Base-by-base conservation (phyloP, 2,113 vertebrate species). In the Sinocyclocheilus anophthalmus region DNA sequence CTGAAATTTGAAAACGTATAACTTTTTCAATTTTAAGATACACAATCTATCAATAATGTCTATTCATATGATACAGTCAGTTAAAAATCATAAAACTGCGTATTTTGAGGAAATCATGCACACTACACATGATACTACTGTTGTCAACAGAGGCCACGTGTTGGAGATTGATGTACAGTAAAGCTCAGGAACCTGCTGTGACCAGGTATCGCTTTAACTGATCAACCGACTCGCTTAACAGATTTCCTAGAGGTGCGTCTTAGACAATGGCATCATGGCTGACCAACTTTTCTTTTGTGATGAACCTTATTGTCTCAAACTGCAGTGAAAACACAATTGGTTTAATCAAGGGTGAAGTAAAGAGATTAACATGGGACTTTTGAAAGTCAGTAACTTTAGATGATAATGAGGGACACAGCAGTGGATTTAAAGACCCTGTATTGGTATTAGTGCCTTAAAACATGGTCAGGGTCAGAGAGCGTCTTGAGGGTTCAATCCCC, bases 251-350 rank as follows among this genome's bases (percentile, higher is more conserved):
- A 18, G 57, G 8, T 63, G n/a, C 2, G 13, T n/a, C 18, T 20
- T 10, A 81, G 59, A 81, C 79, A 81, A 67, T 81, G 77, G 24
- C 57, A 42, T 26, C 59, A 45, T 33, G 63, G 50, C 39, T 80
- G 48, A 65, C 33, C 65, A 70, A 53, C 65, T 80, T 73, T 80
- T 76, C 24, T 55, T n/a, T 72, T 85, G 57, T 80, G 63, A 65
- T 72, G 12, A 78, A 55, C 12, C 14, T 55, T 80, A 30, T 45
- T 70, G 59, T 39, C 50, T 70, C 30, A 85, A 48, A 33, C 73
- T 30, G 22, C 26, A 77, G 72, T 45, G 24, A 53, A 65, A 65
- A n/a, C 16, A 45, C 84, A 79, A 80, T 30, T 18, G 61, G 3
- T 70, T 65, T 22, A 80, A 77, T 78, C 18, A 50, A 4, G 26